A percentile compares a stretch with the other conserved stretches of the same genome.
phyloP scores from a whole-genome alignment of 2,113 vertebrate species.

The Podocnemis expansa region DNA sequence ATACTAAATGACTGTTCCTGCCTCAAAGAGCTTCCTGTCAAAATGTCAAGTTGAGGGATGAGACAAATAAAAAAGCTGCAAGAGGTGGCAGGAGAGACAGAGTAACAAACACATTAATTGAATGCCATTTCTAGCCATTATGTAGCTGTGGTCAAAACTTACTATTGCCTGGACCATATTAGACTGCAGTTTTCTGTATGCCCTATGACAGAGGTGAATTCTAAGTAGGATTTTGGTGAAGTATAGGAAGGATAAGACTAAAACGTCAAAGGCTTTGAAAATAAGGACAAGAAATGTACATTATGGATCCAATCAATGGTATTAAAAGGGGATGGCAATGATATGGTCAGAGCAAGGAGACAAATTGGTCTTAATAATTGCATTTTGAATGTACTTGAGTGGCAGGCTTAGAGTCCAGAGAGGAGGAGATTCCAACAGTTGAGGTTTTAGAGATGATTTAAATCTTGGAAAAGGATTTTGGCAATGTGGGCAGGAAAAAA shows the following conservation, averaged over 20 bases:
- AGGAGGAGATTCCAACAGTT: too few relatives aligned
- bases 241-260: background rate
- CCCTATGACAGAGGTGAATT: background rate
- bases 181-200: background rate
- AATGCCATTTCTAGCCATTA: background rate
- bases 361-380: background rate
- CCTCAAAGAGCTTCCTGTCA: background rate
- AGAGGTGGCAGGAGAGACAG: background rate
- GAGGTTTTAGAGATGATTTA: too few relatives aligned
- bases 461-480: too few relatives aligned
- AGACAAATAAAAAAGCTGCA: background rate
- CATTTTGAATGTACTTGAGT: background rate
- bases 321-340: background rate
- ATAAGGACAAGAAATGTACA: background rate
- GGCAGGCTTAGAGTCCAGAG: too few relatives aligned
- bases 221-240: background rate
- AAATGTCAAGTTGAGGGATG: background rate
- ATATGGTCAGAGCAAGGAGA: background rate
- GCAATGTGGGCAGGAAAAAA: too few relatives aligned
- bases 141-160: background rate
- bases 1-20: background rate
- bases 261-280: background rate
- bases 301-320: background rate
- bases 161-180: background rate
- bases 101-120: background rate